phyloP scores from a whole-genome alignment of 2,888 invertebrate genomes.

The Oxytorus armatus region DNA sequence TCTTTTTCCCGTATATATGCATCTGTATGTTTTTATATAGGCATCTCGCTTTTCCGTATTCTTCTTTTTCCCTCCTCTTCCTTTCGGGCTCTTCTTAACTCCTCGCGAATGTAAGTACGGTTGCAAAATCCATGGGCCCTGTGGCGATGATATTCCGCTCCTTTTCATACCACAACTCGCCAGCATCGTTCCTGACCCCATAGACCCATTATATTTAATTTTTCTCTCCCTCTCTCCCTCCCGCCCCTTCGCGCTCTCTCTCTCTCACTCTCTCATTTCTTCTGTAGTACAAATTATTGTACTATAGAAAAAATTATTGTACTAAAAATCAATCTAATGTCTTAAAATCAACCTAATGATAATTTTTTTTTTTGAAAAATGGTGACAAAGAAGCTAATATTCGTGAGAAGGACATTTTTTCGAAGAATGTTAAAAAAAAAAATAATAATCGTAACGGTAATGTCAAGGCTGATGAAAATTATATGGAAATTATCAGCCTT shows the following conservation, averaged over 20 bases:
- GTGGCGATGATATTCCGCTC: conserved; percentile 66
- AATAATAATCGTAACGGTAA: too few relatives aligned
- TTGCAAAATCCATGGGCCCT: conserved; percentile 57
- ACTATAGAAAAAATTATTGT: too few relatives aligned
- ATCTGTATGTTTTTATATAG: conserved; percentile 33
- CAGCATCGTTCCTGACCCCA: conserved; percentile 65
- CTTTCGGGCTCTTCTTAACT: conserved; percentile 30
- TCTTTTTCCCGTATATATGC: conserved; percentile 51
- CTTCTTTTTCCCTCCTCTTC: conserved; percentile 49
- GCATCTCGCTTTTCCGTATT: conserved; percentile 54
- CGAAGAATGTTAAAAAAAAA: too few relatives aligned
- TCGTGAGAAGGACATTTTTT: too few relatives aligned
- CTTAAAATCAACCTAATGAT: too few relatives aligned
- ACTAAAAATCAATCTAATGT: too few relatives aligned
- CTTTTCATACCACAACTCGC: conserved; percentile 62
- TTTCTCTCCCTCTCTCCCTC: conserved; percentile 34
- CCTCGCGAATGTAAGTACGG: conserved; percentile 55
- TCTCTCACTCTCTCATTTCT: conserved; percentile 23
- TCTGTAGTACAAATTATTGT: conserved; percentile 46
- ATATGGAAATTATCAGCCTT: too few relatives aligned
- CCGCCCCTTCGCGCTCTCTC: conserved; percentile 29
- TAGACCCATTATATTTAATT: conserved; percentile 61
- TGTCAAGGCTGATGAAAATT: too few relatives aligned
- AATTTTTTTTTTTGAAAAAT: too few relatives aligned
- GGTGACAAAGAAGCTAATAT: too few relatives aligned